Evolutionary conservation across 2,888 invertebrate species (phyloP).

Genomic region (Girardia tigrina): DNA sequence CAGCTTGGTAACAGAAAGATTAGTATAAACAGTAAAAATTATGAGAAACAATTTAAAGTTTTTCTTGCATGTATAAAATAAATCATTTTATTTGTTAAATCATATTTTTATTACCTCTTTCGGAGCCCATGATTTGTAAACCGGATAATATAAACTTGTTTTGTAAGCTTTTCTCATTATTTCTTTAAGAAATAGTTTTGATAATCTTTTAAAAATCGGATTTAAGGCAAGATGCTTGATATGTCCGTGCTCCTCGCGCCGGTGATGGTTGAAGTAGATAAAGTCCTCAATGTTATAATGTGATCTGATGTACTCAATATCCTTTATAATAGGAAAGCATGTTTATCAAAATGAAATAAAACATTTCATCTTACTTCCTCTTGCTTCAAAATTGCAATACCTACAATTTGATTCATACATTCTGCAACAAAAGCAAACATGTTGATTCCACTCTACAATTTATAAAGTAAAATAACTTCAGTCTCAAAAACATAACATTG

Average conservation of each 20-base stretch:
- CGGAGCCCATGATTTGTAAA: constrained; percentile 45
- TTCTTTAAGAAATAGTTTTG: constrained; percentile 50
- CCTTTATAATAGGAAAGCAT: too few species aligned
- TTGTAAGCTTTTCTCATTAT: constrained; percentile 46
- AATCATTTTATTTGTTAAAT: too few species aligned
- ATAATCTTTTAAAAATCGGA: constrained; percentile 47
- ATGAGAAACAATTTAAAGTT: too few species aligned
- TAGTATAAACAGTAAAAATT: too few species aligned
- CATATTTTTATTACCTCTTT: constrained; percentile 42
- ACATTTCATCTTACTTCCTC: constrained; percentile 45
- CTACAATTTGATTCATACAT: constrained; percentile 45
- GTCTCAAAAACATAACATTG: background rate
- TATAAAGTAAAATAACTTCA: background rate
- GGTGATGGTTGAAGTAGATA: constrained; percentile 50
- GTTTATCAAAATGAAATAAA: too few species aligned
- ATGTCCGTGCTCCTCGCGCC: constrained; percentile 47
- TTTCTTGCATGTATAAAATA: too few species aligned
- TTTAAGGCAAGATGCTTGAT: constrained; percentile 49
- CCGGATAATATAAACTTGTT: constrained; percentile 49
- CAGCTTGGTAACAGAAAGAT: too few species aligned
- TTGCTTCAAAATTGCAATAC: constrained; percentile 44
- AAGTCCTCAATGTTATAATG: constrained; percentile 52
- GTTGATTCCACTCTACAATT: constrained; percentile 45
- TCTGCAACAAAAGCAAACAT: constrained; percentile 48
- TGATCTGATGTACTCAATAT: constrained; percentile 50